Conservation (phyloP, 1,140 invertebrate genomes). For the Zaprionus kolodkinae region DNA sequence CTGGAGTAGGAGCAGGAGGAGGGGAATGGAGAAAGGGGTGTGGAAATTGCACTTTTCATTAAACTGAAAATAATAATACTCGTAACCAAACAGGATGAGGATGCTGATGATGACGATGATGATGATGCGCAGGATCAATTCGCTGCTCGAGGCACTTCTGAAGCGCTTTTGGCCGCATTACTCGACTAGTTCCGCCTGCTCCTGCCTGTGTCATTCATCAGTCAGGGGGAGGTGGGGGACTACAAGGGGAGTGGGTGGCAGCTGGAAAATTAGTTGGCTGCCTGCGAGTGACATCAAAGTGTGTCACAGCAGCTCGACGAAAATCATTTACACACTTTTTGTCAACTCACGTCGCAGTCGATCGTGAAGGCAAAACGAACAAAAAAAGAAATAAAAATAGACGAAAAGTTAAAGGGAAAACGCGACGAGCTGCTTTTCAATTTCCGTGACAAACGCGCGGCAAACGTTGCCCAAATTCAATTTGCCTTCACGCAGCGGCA, state of each 20-base stretch:
- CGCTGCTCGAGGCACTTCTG: slow-evolving; percentile 37
- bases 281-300: slow-evolving; percentile 79
- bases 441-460: slow-evolving; percentile 75
- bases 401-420: slow-evolving; percentile 24
- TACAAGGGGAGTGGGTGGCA: slow-evolving; percentile 15
- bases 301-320: slow-evolving; percentile 48
- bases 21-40: not conserved
- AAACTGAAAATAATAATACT: slow-evolving; percentile 62
- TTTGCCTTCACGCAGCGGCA: slow-evolving; percentile 26
- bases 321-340: slow-evolving; percentile 79
- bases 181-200: slow-evolving; percentile 31
- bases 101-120: slow-evolving; percentile 31
- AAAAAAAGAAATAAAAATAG: slow-evolving; percentile 7
- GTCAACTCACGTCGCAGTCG: slow-evolving; percentile 53
- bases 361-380: slow-evolving; percentile 1
- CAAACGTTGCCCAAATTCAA: slow-evolving; percentile 68
- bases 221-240: slow-evolving; percentile 15
- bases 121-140: slow-evolving; percentile 19
- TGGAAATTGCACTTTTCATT: slow-evolving; percentile 77
- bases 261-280: slow-evolving; percentile 67
- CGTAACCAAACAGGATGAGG: slow-evolving; percentile 43
- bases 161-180: slow-evolving; percentile 47
- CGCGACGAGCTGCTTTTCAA: slow-evolving; percentile 63
- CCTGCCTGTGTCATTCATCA: slow-evolving; percentile 57
- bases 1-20: not conserved